Conservation (phyloP, 2,113 vertebrate genomes). For the Xerus inauris region DNA sequence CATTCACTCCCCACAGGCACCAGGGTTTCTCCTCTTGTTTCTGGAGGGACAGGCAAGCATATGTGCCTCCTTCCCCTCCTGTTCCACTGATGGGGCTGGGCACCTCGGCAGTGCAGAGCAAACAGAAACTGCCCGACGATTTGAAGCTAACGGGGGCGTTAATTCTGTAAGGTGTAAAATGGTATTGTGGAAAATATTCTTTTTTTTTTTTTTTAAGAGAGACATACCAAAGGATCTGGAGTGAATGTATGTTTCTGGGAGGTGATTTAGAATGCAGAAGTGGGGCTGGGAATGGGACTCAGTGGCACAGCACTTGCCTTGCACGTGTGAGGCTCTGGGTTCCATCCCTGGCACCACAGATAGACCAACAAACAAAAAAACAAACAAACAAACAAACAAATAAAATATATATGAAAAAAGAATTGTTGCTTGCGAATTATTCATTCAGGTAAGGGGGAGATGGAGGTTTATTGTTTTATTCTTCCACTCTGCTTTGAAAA, state of each 20-base stretch:
- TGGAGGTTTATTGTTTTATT: background rate
- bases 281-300: background rate
- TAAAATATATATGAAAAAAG: too few species aligned
- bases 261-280: background rate
- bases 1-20: too few species aligned
- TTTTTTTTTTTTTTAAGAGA: background rate
- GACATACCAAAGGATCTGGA: background rate
- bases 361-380: background rate
- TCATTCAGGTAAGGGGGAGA: background rate
- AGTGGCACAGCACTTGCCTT: too few species aligned
- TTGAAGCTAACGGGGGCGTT: background rate
- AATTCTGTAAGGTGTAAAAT: background rate
- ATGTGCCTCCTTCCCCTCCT: background rate
- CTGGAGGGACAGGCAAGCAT: background rate
- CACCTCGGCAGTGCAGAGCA: background rate
- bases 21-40: background rate
- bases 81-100: background rate
- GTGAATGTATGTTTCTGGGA: background rate
- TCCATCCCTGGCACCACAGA: background rate
- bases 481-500: constrained; percentile 40
- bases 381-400: too few species aligned
- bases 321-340: too few species aligned
- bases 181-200: background rate
- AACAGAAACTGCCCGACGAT: background rate
- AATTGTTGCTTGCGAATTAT: too few species aligned